Evolutionary conservation across 2,888 invertebrate genomes (phyloP).

Genomic region (Sturmia bella): DNA sequence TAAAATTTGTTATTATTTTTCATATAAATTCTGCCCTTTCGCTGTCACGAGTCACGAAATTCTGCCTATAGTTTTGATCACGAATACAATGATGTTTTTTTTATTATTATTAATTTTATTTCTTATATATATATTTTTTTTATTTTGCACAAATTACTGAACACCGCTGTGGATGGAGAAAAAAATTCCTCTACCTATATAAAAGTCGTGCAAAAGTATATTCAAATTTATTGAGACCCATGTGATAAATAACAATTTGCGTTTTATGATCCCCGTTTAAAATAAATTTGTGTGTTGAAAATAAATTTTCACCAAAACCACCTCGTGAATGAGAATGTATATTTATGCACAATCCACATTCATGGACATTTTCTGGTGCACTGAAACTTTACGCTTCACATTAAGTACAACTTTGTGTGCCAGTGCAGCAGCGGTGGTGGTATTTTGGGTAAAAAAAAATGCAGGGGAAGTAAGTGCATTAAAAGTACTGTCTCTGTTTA

Average conservation of each 20-base stretch:
- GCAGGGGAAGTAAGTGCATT: constrained; percentile 10
- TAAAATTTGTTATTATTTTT: no score
- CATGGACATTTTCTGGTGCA: neutral
- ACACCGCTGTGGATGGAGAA: neutral
- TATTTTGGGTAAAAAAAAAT: constrained; percentile 38
- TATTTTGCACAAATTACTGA: neutral
- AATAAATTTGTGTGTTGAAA: constrained; percentile 70
- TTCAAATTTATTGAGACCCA: constrained; percentile 70
- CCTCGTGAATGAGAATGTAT: constrained; percentile 41
- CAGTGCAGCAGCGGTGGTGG: constrained; percentile 38
- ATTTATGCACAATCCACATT: neutral
- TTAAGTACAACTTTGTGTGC: constrained; percentile 35
- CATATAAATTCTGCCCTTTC: no score
- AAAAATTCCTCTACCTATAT: neutral
- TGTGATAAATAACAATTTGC: constrained; percentile 74
- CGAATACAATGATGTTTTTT: no score
- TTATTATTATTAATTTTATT: no score
- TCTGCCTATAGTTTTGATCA: no score
- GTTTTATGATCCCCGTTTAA: constrained; percentile 69
- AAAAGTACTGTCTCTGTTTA: neutral
- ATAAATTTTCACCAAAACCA: constrained; percentile 69
- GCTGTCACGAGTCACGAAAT: no score
- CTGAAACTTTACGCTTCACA: constrained; percentile 6
- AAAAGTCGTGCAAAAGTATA: constrained; percentile 40
- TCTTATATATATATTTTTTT: no score